These are phyloP conservation scores for Parnassius glacialis DNA, from an alignment of 2,888 invertebrate genomes.

Conservation along the genomic window DNA sequence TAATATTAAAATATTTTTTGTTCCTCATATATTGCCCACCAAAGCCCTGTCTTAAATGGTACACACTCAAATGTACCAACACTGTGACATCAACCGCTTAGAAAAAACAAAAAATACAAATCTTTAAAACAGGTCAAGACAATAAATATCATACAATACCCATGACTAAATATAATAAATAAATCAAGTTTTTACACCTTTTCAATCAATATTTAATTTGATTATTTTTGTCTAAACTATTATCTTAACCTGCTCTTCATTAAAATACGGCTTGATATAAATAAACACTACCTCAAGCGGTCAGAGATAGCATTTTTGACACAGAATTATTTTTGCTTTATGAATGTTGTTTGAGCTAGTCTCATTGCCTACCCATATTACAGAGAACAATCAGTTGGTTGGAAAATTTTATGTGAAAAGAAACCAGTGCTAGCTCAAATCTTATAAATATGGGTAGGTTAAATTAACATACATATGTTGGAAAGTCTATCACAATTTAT, in stretches of 20 bases:
- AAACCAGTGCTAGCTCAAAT: constrained; percentile 73
- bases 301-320: constrained; percentile 58
- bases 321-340: constrained; percentile 44
- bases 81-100: constrained; percentile 56
- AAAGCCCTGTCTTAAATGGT: constrained; percentile 31
- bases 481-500: constrained; percentile 78
- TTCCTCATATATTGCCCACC: constrained; percentile 38
- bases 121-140: constrained; percentile 34
- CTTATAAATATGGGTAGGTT: constrained; percentile 51
- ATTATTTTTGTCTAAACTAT: constrained; percentile 35
- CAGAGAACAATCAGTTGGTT: constrained; percentile 40
- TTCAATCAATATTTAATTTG: constrained; percentile 24
- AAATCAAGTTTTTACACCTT: constrained; percentile 15
- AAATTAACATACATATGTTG: constrained; percentile 47
- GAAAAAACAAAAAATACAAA: constrained; percentile 29
- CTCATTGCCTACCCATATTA: constrained; percentile 61
- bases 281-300: constrained; percentile 66
- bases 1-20: constrained; percentile 49
- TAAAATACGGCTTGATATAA: constrained; percentile 54
- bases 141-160: constrained; percentile 23
- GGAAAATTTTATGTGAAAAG: constrained; percentile 39
- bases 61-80: constrained; percentile 7
- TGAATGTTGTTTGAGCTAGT: constrained; percentile 60
- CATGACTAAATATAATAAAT: constrained; percentile 13
- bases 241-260: constrained; percentile 43